phyloP scores from a whole-genome alignment of 1,140 invertebrate genomes.

The Zophobas morio region DNA sequence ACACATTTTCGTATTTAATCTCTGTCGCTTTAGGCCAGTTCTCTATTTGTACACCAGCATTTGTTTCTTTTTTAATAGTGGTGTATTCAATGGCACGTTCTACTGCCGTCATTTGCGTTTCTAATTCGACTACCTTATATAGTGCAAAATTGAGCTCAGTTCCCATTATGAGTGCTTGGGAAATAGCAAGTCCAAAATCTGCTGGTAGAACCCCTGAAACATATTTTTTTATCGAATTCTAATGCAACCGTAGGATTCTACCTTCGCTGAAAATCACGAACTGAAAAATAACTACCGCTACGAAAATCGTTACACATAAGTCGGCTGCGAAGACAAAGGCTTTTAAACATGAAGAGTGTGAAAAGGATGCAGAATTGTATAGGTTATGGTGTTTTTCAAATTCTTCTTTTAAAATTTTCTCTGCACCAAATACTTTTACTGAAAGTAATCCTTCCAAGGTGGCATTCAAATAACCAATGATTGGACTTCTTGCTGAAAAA shows the following conservation, averaged over 20 bases:
- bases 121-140: conserved; percentile 75
- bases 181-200: conserved; percentile 75
- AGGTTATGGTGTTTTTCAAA: conserved; percentile 84
- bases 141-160: conserved; percentile 78
- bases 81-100: conserved; percentile 85
- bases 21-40: conserved; percentile 81
- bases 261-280: conserved; percentile 43
- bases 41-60: conserved; percentile 67
- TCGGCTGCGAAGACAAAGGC: conserved; percentile 84
- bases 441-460: conserved; percentile 65
- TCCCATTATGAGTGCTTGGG: conserved; percentile 74
- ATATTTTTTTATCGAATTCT: not conserved
- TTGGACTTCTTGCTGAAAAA: conserved; percentile 78
- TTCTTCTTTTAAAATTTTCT: conserved; percentile 82
- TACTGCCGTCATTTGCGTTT: conserved; percentile 87
- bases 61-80: conserved; percentile 78
- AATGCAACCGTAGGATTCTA: too few species aligned
- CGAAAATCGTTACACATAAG: conserved; percentile 78
- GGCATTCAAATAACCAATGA: conserved; percentile 80
- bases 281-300: conserved; percentile 72
- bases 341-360: conserved; percentile 73
- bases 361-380: conserved; percentile 76
- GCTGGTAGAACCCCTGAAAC: conserved; percentile 69
- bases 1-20: conserved; percentile 79
- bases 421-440: conserved; percentile 85